phyloP scores from a whole-genome alignment of 1,140 invertebrate species.

The Coptotermes formosanus region DNA sequence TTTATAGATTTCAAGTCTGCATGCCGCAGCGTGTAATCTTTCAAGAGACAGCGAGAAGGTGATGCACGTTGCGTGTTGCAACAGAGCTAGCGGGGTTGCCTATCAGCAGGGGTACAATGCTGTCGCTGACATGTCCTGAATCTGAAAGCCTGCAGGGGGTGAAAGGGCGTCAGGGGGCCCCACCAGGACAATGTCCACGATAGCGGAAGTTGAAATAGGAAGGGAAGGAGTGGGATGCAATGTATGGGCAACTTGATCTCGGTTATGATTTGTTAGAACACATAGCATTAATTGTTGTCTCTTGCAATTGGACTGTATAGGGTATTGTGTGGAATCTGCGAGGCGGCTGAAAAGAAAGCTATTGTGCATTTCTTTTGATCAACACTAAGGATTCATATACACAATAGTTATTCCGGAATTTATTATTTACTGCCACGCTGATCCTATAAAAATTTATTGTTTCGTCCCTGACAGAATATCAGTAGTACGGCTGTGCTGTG shows the following conservation, averaged over 20 bases:
- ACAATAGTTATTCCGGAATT: no score
- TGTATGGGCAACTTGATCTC: not conserved
- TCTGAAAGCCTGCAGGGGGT: conserved; percentile 1
- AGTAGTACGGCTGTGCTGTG: no score
- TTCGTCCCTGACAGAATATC: no score
- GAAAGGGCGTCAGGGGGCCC: not conserved
- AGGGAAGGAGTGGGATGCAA: not conserved
- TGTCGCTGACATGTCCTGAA: conserved; percentile 13
- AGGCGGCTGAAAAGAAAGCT: no score
- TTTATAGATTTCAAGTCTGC: no score
- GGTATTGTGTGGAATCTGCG: no score
- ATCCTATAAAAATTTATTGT: no score
- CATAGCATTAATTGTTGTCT: not conserved
- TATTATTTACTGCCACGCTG: no score
- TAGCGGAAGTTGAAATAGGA: not conserved
- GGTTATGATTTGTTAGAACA: not conserved
- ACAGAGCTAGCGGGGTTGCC: not conserved
- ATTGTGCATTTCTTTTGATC: no score
- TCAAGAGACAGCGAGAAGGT: not conserved
- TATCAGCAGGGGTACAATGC: conserved; percentile 6
- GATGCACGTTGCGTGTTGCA: conserved; percentile 1
- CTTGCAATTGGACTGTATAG: no score
- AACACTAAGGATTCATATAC: no score
- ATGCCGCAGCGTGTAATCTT: not conserved
- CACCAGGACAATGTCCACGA: not conserved